These are phyloP conservation scores for Rhyzopertha dominica DNA, from an alignment of 1,140 invertebrate species.

Conservation along the genomic window DNA sequence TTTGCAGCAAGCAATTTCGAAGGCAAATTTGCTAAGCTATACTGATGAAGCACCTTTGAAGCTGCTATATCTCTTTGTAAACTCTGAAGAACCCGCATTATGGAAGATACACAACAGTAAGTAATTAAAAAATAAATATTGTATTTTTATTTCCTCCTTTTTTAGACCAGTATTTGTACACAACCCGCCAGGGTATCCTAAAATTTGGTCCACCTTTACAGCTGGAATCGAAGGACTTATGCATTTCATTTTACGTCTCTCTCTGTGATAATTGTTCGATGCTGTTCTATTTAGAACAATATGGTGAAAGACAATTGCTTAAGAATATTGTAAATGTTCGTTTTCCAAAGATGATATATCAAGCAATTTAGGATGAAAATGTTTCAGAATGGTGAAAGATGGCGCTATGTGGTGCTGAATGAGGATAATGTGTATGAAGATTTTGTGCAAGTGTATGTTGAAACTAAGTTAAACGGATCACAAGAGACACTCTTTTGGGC, in stretches of 20 bases:
- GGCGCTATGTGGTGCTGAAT: conserved; percentile 30
- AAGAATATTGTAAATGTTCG: conserved; percentile 3
- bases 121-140: conserved; percentile 11
- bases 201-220: conserved; percentile 26
- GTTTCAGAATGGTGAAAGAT: conserved; percentile 23
- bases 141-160: conserved; percentile 4
- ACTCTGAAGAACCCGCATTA: conserved; percentile 22
- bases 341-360: neutral
- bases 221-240: conserved; percentile 24
- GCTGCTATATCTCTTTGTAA: conserved; percentile 26
- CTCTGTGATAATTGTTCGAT: conserved; percentile 27
- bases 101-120: conserved; percentile 37
- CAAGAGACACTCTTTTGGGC: conserved; percentile 29
- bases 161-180: conserved; percentile 33
- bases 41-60: conserved; percentile 20
- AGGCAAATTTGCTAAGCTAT: conserved; percentile 28
- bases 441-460: conserved; percentile 28
- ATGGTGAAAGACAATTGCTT: conserved; percentile 1
- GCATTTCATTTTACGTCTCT: conserved; percentile 26
- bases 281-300: conserved; percentile 21
- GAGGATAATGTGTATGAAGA: conserved; percentile 24
- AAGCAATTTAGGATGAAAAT: neutral
- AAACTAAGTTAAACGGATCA: conserved; percentile 23
- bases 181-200: conserved; percentile 24
- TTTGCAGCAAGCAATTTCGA: conserved; percentile 25